These are phyloP conservation scores for Luperina testacea DNA, from an alignment of 2,888 invertebrate genomes.

Conservation along the genomic window DNA sequence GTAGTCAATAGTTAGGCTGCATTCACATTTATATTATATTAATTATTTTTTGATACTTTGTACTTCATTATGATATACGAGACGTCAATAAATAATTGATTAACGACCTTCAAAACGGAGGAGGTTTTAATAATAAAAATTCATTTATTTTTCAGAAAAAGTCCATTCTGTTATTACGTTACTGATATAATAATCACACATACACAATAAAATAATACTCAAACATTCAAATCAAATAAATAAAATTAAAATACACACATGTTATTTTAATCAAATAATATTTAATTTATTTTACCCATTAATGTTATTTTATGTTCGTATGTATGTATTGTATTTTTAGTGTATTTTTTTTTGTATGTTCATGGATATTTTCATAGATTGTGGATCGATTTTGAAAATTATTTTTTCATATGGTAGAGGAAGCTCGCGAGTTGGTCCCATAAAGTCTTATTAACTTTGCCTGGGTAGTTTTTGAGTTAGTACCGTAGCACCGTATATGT, in stretches of 20 bases:
- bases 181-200: no score
- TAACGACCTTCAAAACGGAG: not conserved
- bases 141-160: no score
- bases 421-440: not conserved
- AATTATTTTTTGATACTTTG: not conserved
- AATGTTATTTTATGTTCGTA: not conserved
- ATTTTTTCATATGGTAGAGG: not conserved
- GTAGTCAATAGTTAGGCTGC: not conserved
- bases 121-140: not conserved
- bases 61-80: not conserved
- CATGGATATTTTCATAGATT: not conserved
- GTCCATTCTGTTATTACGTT: no score
- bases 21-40: not conserved
- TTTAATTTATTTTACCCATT: no score
- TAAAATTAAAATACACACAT: no score
- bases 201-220: no score
- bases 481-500: no score
- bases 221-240: no score
- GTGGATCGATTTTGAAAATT: no score
- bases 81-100: not conserved
- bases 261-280: no score
- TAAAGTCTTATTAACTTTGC: not conserved
- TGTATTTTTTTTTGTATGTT: not conserved
- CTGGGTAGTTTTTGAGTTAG: not conserved
- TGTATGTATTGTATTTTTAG: not conserved